Base-by-base conservation (phyloP, 2,113 vertebrate species). In the Amblyornis subalaris region DNA sequence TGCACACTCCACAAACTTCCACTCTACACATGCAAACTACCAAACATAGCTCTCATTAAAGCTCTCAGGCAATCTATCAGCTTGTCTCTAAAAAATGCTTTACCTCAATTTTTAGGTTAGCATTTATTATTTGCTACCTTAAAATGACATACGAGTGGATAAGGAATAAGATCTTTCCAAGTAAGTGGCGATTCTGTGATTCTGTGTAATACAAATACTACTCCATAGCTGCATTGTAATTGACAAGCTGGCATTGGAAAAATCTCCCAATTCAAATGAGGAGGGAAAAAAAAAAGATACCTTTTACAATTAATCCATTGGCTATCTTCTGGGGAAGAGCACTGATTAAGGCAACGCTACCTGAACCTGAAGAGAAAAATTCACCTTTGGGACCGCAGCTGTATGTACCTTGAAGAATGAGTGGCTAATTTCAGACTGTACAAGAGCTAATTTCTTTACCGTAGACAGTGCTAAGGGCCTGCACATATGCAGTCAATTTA, bases 381-480 rank as follows among this genome's bases (percentile, higher is more conserved):
- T 75, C 70, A 50, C 50, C 54, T 81, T 85, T 65, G 38, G 21
- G 58, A 75, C 24, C 26, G 76, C 25, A 95, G 45, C 47, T 42
- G 42, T 62, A 67, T 0, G 3, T 2, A 88, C 50, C 74, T 69
- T 85, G 57, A 90, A 76, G 54, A 91, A 69, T 4, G 12, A 89
- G 36, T 6, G 20, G 44, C n/a, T 61, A 25, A 78, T 60, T 75
- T 93, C 73, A 93, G 48, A 51, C 61, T 51, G n/a, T 12, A 0
- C 8, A 60, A 66, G 62, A 74, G 48, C 58, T 69, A 26, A 72
- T 82, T 87, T 67, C 24, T 82, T 90, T 75, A 29, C 28, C 22
- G 42, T 72, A 10, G 88, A 36, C 81, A 88, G 74, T 93, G 85
- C 81, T 48, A 69, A 65, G n/a, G 51, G 35, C 48, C 72, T 85